Evolutionary conservation across 2,113 vertebrate genomes (phyloP).

Genomic region (Cercopithecus mona): DNA sequence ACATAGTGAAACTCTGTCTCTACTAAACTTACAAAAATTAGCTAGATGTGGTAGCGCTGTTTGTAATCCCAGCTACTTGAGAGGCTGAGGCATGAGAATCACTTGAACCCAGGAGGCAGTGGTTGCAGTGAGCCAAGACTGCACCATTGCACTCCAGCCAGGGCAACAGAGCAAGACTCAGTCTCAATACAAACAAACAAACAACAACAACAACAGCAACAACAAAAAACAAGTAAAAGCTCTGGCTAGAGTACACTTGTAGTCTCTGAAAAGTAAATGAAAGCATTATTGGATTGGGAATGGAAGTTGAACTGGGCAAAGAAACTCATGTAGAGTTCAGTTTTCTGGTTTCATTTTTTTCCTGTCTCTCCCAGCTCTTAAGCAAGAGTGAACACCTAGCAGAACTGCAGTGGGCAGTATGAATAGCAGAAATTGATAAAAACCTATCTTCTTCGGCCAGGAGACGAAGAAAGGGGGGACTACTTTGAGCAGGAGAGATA

Average conservation of each 20-base stretch:
- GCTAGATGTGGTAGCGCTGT: too few relatives aligned
- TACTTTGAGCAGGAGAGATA: not conserved
- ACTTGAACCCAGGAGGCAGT: not conserved
- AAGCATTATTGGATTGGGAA: not conserved
- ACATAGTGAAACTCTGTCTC: too few relatives aligned
- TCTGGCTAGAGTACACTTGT: not conserved
- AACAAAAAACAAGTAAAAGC: not conserved
- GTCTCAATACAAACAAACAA: not conserved
- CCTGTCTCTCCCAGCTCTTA: not conserved
- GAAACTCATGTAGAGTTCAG: not conserved
- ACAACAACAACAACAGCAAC: not conserved
- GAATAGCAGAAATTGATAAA: not conserved
- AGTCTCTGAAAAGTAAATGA: not conserved
- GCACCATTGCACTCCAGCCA: not conserved
- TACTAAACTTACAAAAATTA: too few relatives aligned
- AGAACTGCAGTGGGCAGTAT: not conserved
- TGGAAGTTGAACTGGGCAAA: not conserved
- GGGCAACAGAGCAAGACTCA: not conserved
- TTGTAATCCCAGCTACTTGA: too few relatives aligned
- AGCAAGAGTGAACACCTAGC: not conserved
- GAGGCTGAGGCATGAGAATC: not conserved
- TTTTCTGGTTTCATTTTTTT: not conserved
- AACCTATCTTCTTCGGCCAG: not conserved
- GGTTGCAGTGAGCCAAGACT: not conserved
- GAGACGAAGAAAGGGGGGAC: not conserved